Evolutionary conservation across 2,888 invertebrate species (phyloP).

Genomic region (Nephrotoma guestfalica): DNA sequence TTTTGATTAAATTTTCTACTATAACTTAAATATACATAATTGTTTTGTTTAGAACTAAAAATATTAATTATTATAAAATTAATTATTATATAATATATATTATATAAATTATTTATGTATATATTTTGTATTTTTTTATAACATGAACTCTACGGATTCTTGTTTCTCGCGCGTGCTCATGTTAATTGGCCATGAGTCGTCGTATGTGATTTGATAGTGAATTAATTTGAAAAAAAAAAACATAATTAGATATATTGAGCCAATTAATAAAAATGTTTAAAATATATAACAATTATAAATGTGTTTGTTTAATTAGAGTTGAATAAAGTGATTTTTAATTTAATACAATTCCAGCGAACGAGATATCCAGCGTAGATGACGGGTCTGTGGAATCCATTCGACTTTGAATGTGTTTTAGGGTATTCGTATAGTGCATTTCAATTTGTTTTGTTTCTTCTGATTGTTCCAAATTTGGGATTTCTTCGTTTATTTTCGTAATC

Average conservation of each 20-base stretch:
- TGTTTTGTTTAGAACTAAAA: neutral
- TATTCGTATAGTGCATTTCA: conserved; percentile 86
- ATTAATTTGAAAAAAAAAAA: neutral
- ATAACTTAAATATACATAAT: neutral
- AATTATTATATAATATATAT: neutral
- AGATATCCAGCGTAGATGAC: conserved; percentile 24
- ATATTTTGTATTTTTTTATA: neutral
- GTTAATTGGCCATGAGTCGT: neutral
- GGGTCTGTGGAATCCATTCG: conserved; percentile 33
- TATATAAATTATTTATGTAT: neutral
- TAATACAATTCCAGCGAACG: conserved; percentile 32
- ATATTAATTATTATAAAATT: neutral
- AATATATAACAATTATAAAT: neutral
- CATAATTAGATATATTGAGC: neutral
- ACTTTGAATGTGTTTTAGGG: conserved; percentile 64
- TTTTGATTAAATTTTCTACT: neutral
- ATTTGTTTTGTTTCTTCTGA: conserved; percentile 96
- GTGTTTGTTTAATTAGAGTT: neutral
- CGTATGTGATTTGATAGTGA: neutral
- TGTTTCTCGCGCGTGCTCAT: neutral
- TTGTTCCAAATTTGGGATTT: conserved; percentile 82
- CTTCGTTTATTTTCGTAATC: conserved; percentile 83
- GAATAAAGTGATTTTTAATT: conserved; percentile 16
- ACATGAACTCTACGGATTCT: neutral
- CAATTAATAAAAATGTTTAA: neutral